These are phyloP conservation scores for Halcyon smyrnensis DNA, from an alignment of 2,797 vertebrate genomes.

Conservation along the genomic window DNA sequence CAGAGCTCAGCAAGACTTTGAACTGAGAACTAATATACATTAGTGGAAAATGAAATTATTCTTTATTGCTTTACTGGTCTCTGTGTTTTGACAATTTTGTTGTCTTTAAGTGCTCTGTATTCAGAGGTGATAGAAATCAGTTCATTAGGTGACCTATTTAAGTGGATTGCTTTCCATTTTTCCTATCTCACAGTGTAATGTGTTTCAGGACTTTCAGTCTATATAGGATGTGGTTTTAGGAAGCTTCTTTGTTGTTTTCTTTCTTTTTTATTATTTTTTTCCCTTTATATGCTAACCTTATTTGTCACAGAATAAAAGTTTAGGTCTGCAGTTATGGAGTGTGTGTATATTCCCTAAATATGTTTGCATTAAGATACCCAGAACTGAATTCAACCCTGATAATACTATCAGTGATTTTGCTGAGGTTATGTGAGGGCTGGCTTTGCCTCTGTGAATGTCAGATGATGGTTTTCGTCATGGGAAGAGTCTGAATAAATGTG, in stretches of 20 bases:
- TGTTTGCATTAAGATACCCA: neutral
- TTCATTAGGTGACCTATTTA: neutral
- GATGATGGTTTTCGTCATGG: neutral
- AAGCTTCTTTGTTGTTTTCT: neutral
- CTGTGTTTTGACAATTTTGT: neutral
- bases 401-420: neutral
- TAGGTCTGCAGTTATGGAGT: neutral
- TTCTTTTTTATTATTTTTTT: neutral
- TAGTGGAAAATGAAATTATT: neutral
- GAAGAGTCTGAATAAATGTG: conserved; percentile 24
- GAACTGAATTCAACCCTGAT: neutral
- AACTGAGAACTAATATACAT: neutral
- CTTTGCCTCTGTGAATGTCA: conserved; percentile 7
- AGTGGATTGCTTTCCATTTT: neutral
- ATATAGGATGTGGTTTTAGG: neutral
- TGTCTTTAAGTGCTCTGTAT: neutral
- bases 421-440: neutral
- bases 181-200: neutral
- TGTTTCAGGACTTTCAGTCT: neutral
- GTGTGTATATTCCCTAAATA: neutral
- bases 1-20: neutral
- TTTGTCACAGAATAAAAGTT: neutral
- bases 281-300: neutral
- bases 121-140: neutral
- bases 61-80: neutral